Conservation (phyloP, 2,113 vertebrate genomes). For the Saguinus imperator region DNA sequence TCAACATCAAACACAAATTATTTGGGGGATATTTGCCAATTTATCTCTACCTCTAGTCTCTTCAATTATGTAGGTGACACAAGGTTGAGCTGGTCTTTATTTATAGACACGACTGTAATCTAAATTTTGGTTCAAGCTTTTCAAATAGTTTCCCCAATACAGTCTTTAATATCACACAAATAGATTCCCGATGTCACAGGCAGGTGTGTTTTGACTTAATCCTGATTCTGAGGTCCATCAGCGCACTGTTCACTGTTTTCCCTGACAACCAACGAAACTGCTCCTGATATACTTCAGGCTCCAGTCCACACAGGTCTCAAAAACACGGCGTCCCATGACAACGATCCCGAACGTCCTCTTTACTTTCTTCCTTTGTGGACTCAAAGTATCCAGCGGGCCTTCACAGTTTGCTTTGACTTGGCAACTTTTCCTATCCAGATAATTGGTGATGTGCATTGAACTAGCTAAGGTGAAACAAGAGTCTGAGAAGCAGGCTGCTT, state of each 20-base stretch:
- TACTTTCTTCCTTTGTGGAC: constrained; percentile 14
- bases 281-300: not conserved
- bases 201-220: not conserved
- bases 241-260: not conserved
- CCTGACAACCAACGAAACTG: not conserved
- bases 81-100: not conserved
- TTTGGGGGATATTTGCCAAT: not conserved
- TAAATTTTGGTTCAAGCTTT: not conserved
- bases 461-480: not conserved
- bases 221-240: constrained; percentile 29
- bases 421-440: constrained; percentile 51
- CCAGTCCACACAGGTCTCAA: not conserved
- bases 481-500: not conserved
- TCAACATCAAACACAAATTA: constrained; percentile 20
- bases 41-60: not conserved
- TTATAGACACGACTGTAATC: not conserved
- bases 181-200: not conserved
- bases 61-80: not conserved
- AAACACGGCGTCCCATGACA: not conserved
- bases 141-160: not conserved
- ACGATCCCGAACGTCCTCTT: not conserved
- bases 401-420: constrained; percentile 49
- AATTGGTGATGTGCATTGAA: not conserved
- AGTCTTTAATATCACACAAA: not conserved
- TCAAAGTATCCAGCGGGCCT: constrained; percentile 11